Base-by-base conservation (phyloP, 2,888 invertebrate genomes). In the Eudasyphora cyanicolor region DNA sequence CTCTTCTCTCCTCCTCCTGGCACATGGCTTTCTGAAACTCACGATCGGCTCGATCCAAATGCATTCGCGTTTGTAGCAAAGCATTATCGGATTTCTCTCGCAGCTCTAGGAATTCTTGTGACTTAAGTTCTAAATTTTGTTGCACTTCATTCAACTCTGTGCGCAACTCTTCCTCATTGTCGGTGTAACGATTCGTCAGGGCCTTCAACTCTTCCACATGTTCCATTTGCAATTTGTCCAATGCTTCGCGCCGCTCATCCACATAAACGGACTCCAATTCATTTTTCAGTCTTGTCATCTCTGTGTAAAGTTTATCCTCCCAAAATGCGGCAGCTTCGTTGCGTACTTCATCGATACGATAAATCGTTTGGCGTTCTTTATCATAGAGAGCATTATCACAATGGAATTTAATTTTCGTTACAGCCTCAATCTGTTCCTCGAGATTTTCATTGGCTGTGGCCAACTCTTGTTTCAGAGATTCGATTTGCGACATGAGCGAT, bases 81-180 rank as follows among this genome's bases (percentile, higher is more conserved):
- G 90, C 88, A 82, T 86, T 95, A 0, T 93, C 92, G 82, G 96
- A 95, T 88, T 95, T 96, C 62, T 93, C 94, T 14, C 91, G 89
- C 69, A 91, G 70, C 38, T 88, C 86, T 5, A 89, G 85, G 76
- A 89, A 91, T 21, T 91, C 91, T 67, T 89, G 87, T 38, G 88
- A 89, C 85, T 90, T 90, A 1, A 86, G 85, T 0, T 94, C 92
- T 35, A 96, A 89, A n/a, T 93, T 93, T 85, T 94, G 93, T 91
- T 95, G 95, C 6, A 96, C 91, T 85, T 93, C 93, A 76, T 94
- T 93, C 86, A 96, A 94, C 96, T 95, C 94, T 85, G 93, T 92
- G 70, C 93, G 89, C 81, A 93, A 92, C 90, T 94, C 94, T 86
- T 94, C 93, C 85, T 93, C 92, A 82, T 93, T 93, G 69, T 92